Evolutionary conservation across 2,888 invertebrate genomes (phyloP).

Genomic region (Callinectes sapidus): DNA sequence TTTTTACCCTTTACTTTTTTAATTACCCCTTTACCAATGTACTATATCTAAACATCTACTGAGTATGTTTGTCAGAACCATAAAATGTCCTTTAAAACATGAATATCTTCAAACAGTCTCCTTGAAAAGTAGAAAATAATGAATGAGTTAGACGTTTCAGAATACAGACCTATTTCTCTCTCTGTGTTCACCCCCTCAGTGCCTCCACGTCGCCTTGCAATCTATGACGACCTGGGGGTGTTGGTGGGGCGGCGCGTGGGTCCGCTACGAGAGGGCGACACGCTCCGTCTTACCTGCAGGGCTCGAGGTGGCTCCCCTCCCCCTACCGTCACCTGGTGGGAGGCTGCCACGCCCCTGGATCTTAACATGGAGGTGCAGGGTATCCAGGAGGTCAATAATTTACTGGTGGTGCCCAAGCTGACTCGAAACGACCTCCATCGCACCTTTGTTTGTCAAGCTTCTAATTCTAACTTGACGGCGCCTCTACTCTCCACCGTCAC

Average conservation of each 20-base stretch:
- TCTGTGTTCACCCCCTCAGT: conserved; percentile 35
- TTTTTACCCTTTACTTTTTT: background rate
- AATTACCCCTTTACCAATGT: background rate
- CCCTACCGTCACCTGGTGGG: conserved; percentile 72
- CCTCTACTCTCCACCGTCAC: conserved; percentile 63
- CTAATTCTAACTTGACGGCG: conserved; percentile 62
- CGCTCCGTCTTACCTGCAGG: conserved; percentile 61
- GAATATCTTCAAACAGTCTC: no score
- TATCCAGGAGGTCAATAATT: conserved; percentile 53
- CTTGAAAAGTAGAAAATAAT: no score
- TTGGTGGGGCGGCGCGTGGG: conserved; percentile 55
- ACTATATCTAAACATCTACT: background rate
- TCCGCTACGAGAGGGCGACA: conserved; percentile 58
- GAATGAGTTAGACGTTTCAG: no score
- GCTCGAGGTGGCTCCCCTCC: conserved; percentile 65
- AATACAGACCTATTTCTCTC: no score
- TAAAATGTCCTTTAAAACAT: no score
- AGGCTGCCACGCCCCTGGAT: conserved; percentile 60
- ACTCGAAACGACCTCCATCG: conserved; percentile 53
- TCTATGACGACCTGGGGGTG: conserved; percentile 52
- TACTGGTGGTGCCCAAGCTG: conserved; percentile 51
- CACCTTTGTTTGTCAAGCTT: conserved; percentile 62
- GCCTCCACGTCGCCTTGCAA: conserved; percentile 59
- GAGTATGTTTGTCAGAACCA: background rate
- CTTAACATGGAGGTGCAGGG: conserved; percentile 50